Evolutionary conservation across 1,140 invertebrate species (phyloP).

Genomic region (Octopus bimaculoides): DNA sequence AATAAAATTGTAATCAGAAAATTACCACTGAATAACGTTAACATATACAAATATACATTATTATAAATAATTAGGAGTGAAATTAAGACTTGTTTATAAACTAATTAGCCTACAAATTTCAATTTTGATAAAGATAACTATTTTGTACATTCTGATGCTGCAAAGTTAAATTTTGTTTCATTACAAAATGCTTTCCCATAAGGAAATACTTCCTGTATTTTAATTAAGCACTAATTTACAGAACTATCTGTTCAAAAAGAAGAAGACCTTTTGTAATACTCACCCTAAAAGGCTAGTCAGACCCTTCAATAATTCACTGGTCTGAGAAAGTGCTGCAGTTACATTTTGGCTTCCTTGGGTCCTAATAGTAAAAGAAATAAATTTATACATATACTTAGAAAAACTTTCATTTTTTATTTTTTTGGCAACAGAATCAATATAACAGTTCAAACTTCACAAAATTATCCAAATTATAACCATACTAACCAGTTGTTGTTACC

Average conservation of each 20-base stretch:
- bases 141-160: neutral
- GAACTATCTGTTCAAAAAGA: neutral
- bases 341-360: constrained; percentile 9
- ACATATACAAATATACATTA: neutral
- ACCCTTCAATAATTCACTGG: constrained; percentile 10
- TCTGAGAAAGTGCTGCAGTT: constrained; percentile 8
- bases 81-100: neutral
- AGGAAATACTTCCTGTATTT: neutral
- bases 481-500: neutral
- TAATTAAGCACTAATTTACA: neutral
- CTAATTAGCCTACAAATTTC: neutral
- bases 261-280: neutral
- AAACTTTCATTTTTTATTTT: no score
- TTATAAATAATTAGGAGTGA: neutral
- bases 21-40: neutral
- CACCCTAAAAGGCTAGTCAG: constrained; percentile 8
- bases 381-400: no score
- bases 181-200: neutral
- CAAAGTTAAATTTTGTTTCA: neutral
- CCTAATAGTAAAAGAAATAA: neutral
- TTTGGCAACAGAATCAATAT: no score
- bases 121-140: neutral
- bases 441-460: neutral
- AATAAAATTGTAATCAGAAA: neutral
- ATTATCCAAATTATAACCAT: neutral